Conservation (phyloP, 2,888 invertebrate species). For the Lasioglossum villosulum region DNA sequence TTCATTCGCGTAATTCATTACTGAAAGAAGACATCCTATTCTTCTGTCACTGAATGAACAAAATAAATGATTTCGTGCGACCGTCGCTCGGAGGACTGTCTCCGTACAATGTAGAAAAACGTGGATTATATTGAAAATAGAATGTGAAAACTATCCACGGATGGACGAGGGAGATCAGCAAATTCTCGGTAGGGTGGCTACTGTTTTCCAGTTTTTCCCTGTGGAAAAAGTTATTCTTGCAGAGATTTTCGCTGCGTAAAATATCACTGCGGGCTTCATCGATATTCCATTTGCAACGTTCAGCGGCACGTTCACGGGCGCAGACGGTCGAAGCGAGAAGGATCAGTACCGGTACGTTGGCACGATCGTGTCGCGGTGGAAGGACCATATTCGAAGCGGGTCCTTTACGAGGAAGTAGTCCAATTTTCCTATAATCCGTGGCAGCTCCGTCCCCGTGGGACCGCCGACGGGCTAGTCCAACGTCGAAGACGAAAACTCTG, state of each 20-base stretch:
- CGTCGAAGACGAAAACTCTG: slow-evolving; percentile 43
- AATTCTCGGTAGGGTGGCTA: neutral
- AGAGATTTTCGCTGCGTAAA: slow-evolving; percentile 44
- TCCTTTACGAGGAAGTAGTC: slow-evolving; percentile 68
- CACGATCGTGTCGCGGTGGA: slow-evolving; percentile 51
- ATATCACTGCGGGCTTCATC: slow-evolving; percentile 53
- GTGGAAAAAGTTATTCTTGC: neutral
- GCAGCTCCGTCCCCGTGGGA: slow-evolving; percentile 51
- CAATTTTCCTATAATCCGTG: slow-evolving; percentile 75
- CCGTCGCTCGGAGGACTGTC: too few relatives aligned
- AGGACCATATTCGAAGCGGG: slow-evolving; percentile 61
- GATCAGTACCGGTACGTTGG: slow-evolving; percentile 49
- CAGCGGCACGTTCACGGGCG: slow-evolving; percentile 47
- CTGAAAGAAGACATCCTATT: too few relatives aligned
- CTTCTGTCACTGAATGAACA: too few relatives aligned
- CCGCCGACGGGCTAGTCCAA: slow-evolving; percentile 10
- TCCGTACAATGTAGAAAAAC: neutral
- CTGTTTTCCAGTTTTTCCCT: neutral
- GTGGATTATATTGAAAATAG: neutral
- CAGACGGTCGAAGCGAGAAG: slow-evolving; percentile 30
- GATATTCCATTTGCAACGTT: slow-evolving; percentile 68
- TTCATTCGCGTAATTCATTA: too few relatives aligned
- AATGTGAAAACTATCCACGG: neutral
- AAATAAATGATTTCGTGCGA: too few relatives aligned
- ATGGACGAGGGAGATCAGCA: neutral